Evolutionary conservation across 2,888 invertebrate genomes (phyloP).

Genomic region (Cheilosia vulpina): DNA sequence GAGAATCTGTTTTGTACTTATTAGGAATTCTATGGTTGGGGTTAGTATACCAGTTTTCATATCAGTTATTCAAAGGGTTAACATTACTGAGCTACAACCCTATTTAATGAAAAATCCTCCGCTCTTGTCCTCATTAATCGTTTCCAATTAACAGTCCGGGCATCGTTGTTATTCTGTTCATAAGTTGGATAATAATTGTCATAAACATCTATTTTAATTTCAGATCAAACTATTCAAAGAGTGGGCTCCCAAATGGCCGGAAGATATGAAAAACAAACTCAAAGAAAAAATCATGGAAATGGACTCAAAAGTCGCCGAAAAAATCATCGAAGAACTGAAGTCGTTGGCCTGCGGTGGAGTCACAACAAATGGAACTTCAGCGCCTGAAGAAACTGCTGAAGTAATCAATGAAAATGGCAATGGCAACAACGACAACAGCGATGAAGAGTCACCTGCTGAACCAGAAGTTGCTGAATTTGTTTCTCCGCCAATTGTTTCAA

Average conservation of each 20-base stretch:
- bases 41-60: too few relatives aligned
- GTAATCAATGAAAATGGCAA: slow-evolving; percentile 76
- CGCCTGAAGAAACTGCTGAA: slow-evolving; percentile 48
- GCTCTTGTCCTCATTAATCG: too few relatives aligned
- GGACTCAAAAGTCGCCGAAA: slow-evolving; percentile 89
- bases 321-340: slow-evolving; percentile 85
- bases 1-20: too few relatives aligned
- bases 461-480: slow-evolving; percentile 69
- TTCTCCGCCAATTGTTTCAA: slow-evolving; percentile 40
- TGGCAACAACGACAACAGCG: slow-evolving; percentile 79
- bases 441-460: slow-evolving; percentile 75
- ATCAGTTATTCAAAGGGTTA: too few relatives aligned
- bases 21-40: too few relatives aligned
- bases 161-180: background rate
- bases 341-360: slow-evolving; percentile 53
- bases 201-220: slow-evolving; percentile 69
- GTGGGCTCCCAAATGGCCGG: slow-evolving; percentile 92
- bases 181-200: background rate
- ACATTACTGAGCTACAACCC: too few relatives aligned
- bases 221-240: slow-evolving; percentile 92
- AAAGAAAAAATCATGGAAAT: slow-evolving; percentile 88
- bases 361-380: slow-evolving; percentile 63
- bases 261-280: slow-evolving; percentile 89
- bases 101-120: too few relatives aligned
- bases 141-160: too few relatives aligned